Percentiles rank a stretch among this genome's conserved stretches.
These are phyloP conservation scores for Sarcophaga variegata DNA, from an alignment of 2,888 invertebrate genomes.

Conservation along the genomic window DNA sequence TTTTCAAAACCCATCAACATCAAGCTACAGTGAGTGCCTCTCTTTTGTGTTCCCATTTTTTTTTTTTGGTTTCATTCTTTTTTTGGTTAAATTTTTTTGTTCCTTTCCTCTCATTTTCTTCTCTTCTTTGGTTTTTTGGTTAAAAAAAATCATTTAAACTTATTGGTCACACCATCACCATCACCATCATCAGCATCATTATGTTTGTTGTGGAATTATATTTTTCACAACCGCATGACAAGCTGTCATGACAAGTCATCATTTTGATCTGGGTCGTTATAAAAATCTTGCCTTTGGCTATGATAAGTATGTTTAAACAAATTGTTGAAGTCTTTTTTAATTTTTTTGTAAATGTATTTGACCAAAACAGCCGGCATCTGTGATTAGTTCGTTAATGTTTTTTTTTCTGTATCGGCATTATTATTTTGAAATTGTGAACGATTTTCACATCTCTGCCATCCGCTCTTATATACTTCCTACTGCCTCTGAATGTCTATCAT, in stretches of 20 bases:
- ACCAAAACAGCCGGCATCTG: slow-evolving; percentile 53
- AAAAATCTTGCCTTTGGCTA: slow-evolving; percentile 58
- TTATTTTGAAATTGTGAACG: slow-evolving; percentile 17
- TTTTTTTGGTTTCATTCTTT: background rate
- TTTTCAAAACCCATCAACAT: slow-evolving; percentile 50
- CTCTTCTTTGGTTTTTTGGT: no score
- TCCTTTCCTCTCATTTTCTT: background rate
- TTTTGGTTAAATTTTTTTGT: background rate
- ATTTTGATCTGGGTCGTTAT: slow-evolving; percentile 67
- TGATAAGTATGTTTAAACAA: slow-evolving; percentile 52
- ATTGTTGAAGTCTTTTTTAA: slow-evolving; percentile 55
- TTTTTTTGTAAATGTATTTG: slow-evolving; percentile 53
- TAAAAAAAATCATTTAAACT: slow-evolving; percentile 48
- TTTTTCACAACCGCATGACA: slow-evolving; percentile 61
- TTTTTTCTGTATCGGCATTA: slow-evolving; percentile 35
- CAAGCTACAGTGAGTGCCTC: background rate
- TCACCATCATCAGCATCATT: background rate
- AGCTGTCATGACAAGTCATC: slow-evolving; percentile 67
- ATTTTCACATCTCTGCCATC: slow-evolving; percentile 31
- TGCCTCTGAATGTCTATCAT: background rate
- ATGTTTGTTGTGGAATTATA: background rate
- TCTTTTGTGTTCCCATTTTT: slow-evolving; percentile 6
- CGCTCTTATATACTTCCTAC: background rate
- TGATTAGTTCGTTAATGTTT: slow-evolving; percentile 60
- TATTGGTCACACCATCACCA: slow-evolving; percentile 59